Conservation (phyloP, 2,888 invertebrate species). For the Periphyllus acericola region DNA sequence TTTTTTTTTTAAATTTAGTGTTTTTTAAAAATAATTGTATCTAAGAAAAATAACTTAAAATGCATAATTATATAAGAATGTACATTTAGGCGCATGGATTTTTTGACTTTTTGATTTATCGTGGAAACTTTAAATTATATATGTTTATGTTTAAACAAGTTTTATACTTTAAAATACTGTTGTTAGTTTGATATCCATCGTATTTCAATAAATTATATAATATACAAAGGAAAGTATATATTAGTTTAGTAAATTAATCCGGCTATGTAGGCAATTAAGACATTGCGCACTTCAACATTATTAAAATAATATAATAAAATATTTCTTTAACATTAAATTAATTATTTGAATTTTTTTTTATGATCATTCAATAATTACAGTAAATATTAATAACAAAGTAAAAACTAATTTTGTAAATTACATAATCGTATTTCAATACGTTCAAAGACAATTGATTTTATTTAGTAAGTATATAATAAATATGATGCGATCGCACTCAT, state of each 20-base stretch:
- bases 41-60: no score
- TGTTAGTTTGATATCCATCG: no score
- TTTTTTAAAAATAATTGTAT: no score
- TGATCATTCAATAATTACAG: no score
- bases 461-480: no score
- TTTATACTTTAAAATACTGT: background rate
- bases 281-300: background rate
- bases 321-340: background rate
- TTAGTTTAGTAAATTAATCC: background rate
- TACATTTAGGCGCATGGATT: background rate
- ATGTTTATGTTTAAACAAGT: background rate
- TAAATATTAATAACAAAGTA: background rate
- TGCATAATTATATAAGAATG: background rate
- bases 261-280: background rate
- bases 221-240: background rate
- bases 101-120: background rate
- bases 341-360: no score
- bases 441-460: no score
- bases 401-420: background rate
- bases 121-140: background rate
- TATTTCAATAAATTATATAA: background rate
- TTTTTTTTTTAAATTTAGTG: background rate
- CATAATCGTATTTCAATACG: background rate
- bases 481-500: no score
- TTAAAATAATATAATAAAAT: background rate